Evolutionary conservation across 1,140 invertebrate species (phyloP).

Genomic region (Diabrotica undecimpunctata): DNA sequence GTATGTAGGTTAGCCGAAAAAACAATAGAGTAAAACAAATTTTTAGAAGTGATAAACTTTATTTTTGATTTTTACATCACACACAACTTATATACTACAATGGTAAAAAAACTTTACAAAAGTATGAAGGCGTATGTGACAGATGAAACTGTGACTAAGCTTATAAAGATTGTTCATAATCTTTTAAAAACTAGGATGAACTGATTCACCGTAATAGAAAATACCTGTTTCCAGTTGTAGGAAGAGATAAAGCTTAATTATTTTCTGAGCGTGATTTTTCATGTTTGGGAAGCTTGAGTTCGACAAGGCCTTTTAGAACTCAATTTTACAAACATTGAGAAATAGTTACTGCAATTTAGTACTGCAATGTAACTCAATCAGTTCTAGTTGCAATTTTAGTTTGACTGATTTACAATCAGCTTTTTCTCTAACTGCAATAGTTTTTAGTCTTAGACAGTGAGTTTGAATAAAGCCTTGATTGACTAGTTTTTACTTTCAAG

Average conservation of each 20-base stretch:
- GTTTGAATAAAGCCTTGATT: too few species aligned
- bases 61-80: constrained; percentile 12
- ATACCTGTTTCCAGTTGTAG: constrained; percentile 8
- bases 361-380: constrained; percentile 3
- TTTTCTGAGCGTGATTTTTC: constrained; percentile 3
- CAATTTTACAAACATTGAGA: constrained; percentile 9
- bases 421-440: too few species aligned
- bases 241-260: constrained; percentile 10
- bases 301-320: constrained; percentile 3
- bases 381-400: constrained; percentile 5
- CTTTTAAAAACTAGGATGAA: constrained; percentile 6
- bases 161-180: constrained; percentile 4
- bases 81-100: constrained; percentile 9
- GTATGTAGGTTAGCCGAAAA: not conserved
- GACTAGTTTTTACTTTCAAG: too few species aligned
- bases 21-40: too few species aligned
- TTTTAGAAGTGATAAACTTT: constrained; percentile 6
- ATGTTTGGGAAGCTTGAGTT: constrained; percentile 8
- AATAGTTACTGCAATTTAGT: not conserved
- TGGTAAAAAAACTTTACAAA: too few species aligned
- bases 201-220: constrained; percentile 1
- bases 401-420: constrained; percentile 7
- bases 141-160: not conserved
- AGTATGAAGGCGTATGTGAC: too few species aligned
- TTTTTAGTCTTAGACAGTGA: too few species aligned